Percentiles rank a stretch among this genome's conserved stretches.
phyloP scores from a whole-genome alignment of 2,113 vertebrate species.

The Thryonomys swinderianus region DNA sequence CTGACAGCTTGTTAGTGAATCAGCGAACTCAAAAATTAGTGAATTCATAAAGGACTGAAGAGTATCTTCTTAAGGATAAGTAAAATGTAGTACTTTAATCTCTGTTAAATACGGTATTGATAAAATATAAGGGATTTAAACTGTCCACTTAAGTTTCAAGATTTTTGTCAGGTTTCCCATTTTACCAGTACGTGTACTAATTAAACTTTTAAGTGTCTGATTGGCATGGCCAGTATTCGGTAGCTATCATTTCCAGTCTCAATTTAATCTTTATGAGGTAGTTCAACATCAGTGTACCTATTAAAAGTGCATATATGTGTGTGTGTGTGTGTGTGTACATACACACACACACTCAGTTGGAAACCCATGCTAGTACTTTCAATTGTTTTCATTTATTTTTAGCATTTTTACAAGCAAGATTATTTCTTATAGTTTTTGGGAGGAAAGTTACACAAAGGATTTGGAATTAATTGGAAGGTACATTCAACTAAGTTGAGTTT shows the following conservation, averaged over 20 bases:
- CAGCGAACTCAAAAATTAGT: conserved; percentile 48
- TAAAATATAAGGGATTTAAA: conserved; percentile 36
- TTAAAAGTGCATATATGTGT: no score
- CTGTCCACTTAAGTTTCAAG: neutral
- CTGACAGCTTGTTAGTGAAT: conserved; percentile 14
- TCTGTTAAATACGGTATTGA: neutral
- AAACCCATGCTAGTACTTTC: conserved; percentile 65
- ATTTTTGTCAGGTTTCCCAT: conserved; percentile 1
- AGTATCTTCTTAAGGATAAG: neutral
- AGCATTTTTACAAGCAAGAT: neutral
- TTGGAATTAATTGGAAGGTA: conserved; percentile 52
- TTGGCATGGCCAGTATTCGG: neutral
- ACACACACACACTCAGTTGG: conserved; percentile 62
- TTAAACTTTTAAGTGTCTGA: conserved; percentile 1
- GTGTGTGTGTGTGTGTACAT: no score
- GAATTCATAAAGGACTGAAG: neutral
- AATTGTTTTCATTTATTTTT: conserved; percentile 71
- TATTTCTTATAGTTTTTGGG: conserved; percentile 58
- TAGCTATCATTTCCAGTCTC: neutral
- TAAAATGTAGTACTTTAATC: conserved; percentile 5
- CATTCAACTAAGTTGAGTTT: conserved; percentile 44
- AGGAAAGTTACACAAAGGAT: conserved; percentile 52
- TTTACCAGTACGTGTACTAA: neutral
- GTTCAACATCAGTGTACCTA: neutral
- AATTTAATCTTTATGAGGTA: conserved; percentile 26